Base-by-base conservation (phyloP, 2,888 invertebrate species). In the Spialia ferax region DNA sequence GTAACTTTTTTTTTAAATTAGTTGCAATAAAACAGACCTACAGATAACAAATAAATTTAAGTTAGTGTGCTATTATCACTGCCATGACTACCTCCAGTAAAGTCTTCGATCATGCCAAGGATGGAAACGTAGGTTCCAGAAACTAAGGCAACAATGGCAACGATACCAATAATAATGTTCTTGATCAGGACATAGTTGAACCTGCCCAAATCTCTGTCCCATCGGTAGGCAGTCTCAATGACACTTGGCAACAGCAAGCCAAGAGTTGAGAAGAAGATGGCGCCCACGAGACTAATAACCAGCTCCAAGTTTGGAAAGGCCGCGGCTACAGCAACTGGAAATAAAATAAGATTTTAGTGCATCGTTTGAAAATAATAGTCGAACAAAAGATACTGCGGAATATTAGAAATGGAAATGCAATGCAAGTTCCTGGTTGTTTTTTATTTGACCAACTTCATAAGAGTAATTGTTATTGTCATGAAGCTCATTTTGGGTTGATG, bases 261-360 rank as follows among this genome's bases (percentile, higher is more conserved):
- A 60, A 96, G 93, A 4, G 95, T 95, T 0, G 96, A 96, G 79
- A 96, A 95, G 79, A 96, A 96, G 11, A 96, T 94, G 0, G 98
- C 96, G n/a, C 99, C 99, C 0, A 98, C 97, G 64, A 99, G 93
- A 57, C 98, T 96, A 78, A 99, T 98, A 72, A 98, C 97, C 2
- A 98, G 95, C 70, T 97, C 98, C 72, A 99, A 89, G 79, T 97
- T 95, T 0, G 98, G 98, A 61, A 99, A 97, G 1, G 96, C 94
- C 2, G 96, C 96, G 0, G 97, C 97, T 54, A 98, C 82, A 1
- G 94, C 95, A 77, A 97, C 97, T 95, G 95, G 52, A 67, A 15
- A 45, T 8, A 18, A 2, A 42, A 42, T 42, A 8, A 32, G 32
- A 10, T 32, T 32, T 32, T 7, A 7, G 8, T 32, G 10, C 0